A percentile compares a stretch with the other conserved stretches of the same genome.
Evolutionary conservation across 2,113 vertebrate genomes (phyloP).

Genomic region (Myotis davidii): DNA sequence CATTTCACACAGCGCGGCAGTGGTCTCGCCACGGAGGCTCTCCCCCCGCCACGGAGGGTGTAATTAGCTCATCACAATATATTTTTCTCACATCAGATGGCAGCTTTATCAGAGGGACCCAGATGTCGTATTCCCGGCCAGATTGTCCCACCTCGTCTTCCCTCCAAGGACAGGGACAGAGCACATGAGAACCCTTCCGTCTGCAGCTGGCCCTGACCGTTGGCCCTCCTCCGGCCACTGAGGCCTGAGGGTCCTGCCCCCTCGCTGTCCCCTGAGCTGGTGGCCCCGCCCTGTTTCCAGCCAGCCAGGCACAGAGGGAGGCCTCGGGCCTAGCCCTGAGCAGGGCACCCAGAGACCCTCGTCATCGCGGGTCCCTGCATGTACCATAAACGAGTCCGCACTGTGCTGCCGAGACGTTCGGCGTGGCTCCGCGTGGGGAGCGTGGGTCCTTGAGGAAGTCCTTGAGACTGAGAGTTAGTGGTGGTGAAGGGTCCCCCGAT

Average conservation of each 20-base stretch:
- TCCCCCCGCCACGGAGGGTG: rapidly evolving
- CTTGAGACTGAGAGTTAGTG: not conserved
- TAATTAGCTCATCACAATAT: not conserved
- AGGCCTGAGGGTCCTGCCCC: not conserved
- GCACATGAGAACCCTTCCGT: not conserved
- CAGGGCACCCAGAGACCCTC: not conserved
- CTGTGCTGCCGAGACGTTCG: not conserved
- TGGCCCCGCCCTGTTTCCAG: not conserved
- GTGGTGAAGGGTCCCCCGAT: rapidly evolving
- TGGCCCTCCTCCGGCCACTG: not conserved
- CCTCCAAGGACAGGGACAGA: not conserved
- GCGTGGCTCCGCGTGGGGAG: rapidly evolving
- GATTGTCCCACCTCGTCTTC: not conserved
- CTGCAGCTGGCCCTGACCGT: not conserved
- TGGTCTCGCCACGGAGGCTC: not conserved
- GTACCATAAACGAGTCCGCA: rapidly evolving
- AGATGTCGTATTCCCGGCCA: not conserved
- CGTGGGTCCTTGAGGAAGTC: not conserved
- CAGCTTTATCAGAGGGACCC: not conserved
- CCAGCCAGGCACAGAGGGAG: too few species aligned
- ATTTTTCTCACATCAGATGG: not conserved
- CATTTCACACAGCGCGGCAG: not conserved
- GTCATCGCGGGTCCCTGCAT: not conserved
- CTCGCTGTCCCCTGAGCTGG: rapidly evolving
- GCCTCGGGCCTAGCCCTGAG: not conserved